Base-by-base conservation (phyloP, 2,888 invertebrate species). In the Lasius platythorax region DNA sequence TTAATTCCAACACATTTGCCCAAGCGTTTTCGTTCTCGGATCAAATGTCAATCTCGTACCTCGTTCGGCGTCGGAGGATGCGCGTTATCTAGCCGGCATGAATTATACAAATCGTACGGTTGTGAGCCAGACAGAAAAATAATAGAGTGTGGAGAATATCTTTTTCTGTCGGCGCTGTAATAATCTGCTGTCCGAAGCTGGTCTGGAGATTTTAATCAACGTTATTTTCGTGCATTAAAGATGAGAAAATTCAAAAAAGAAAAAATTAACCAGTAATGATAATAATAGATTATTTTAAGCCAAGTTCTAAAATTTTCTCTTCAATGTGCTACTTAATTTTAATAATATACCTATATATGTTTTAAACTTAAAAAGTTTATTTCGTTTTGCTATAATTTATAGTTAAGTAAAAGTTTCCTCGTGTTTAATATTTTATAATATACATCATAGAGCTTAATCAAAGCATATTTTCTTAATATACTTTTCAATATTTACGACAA, bases 1-100 rank as follows among this genome's bases (percentile, higher is more conserved):
- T 89, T 87, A 89, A 89, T 89, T 89, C 85, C 74, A 87, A 86
- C 89, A 84, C 87, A 68, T 84, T 63, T 75, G 56, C 50, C 76
- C 37, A 58, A 56, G 66, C 82, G 40, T 70, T 83, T 68, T 68
- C 83, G 63, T 70, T 83, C 56, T 43, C 66, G 43, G 76, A 53
- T 74, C 82, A 82, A 76, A 82, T 82, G 76, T 66, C 78, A 75
- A 66, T 64, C 63, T 23, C 53, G 64, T 61, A 40, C 46, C 43
- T 33, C 63, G 70, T 81, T 53, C 50, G 12, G 46, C 46, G 40
- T 50, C 74, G n/a, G 53, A 28, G 40, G 15, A 50, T 68, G 40
- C 56, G 40, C 56, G 70, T 43, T 30, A 56, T 30, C 33, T 37
- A 15, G 37, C 33, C 28, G 33, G 15, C 23, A 23, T 68, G n/a